These are phyloP conservation scores for Mormyrus lacerda DNA, from an alignment of 2,113 vertebrate genomes.

Conservation along the genomic window DNA sequence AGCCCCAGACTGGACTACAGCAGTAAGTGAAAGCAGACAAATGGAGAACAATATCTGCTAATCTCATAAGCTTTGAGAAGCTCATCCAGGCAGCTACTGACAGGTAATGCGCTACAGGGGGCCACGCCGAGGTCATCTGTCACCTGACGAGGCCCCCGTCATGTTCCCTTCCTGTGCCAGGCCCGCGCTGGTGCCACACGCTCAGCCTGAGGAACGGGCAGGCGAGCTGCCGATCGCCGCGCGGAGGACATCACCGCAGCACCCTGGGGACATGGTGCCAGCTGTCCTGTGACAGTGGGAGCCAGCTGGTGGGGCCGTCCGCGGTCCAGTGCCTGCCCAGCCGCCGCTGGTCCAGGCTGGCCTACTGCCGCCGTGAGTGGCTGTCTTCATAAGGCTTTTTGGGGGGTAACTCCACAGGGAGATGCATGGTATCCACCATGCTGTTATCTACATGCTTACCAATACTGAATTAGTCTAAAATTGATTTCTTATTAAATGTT, in stretches of 20 bases:
- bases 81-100: background rate
- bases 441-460: background rate
- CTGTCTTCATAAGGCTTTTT: background rate
- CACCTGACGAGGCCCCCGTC: background rate
- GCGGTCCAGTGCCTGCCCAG: constrained; percentile 70
- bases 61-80: background rate
- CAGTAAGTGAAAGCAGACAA: constrained; percentile 50
- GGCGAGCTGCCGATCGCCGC: constrained; percentile 73
- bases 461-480: background rate
- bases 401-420: background rate
- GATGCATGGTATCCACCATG: background rate
- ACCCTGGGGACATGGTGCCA: constrained; percentile 78
- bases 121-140: background rate
- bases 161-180: constrained; percentile 41
- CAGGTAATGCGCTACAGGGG: background rate
- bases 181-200: constrained; percentile 78
- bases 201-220: constrained; percentile 74
- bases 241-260: constrained; percentile 65
- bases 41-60: background rate
- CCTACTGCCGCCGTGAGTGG: constrained; percentile 79
- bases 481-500: background rate
- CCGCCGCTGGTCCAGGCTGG: constrained; percentile 83
- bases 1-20: constrained; percentile 68
- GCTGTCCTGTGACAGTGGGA: constrained; percentile 76
- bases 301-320: constrained; percentile 68